Evolutionary conservation across 1,140 invertebrate species (phyloP), one percentile per base, ranked within the genome.

Genomic region (Araneus ventricosus): DNA sequence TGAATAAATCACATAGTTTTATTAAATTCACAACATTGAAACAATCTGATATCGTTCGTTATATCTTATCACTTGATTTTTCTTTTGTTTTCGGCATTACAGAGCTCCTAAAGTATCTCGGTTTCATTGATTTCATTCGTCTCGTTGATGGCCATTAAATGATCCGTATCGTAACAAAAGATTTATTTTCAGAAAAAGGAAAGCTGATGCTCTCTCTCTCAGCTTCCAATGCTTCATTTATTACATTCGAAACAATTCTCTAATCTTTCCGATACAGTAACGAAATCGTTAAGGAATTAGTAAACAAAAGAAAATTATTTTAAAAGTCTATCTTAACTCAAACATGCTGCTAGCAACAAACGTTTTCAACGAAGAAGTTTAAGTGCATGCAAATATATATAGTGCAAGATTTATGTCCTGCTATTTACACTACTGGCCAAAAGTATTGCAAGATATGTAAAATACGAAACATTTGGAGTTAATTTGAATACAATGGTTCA

Each of bases 151-250:
- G 41, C 17, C 34, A 24, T 39, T 84, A 84, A 84, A 84, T 84
- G 41, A 39, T 37, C 80, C 80, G 24, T 84, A n/a, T 84, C 41
- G 80, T 84, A 84, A 84, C 41, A 24, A 37, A 37, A 84, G 80
- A 84, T 41, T 84, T 84, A 41, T 37, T 84, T 45, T 63, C 37
- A 27, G 17, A 39, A 84, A 41, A 24, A 39, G 80, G 24, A 39
- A 39, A 52, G 24, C 37, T 39, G 37, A 30, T 80, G 79, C 37
- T 80, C n/a, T n/a, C n/a, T n/a, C n/a, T n/a, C n/a, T n/a, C 14
- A 80, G 79, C 34, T 14, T 84, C 39, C 41, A 22, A 84, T 84
- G 80, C 80, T 52, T 84, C 80, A 84, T 84, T 84, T 41, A 39
- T 41, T 84, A n/a, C 24, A 27, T 45, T 84, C 3, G 20, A 39